Evolutionary conservation across 2,113 vertebrate species (phyloP).

Genomic region (Pseudopipra pipra): DNA sequence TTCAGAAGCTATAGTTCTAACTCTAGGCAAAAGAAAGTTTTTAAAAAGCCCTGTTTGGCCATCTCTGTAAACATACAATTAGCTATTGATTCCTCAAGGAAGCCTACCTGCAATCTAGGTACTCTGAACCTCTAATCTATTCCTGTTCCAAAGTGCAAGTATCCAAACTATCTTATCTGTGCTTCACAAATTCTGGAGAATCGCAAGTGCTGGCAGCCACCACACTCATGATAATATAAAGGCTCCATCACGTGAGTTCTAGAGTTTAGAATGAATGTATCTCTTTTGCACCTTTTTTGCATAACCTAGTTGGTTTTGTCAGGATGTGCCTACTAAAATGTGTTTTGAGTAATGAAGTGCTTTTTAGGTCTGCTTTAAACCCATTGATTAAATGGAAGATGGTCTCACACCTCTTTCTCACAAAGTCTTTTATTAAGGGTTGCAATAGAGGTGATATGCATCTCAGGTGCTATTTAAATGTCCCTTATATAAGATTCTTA

Average conservation of each 20-base stretch:
- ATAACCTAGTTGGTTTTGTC: neutral
- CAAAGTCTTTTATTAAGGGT: neutral
- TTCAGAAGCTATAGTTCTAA: neutral
- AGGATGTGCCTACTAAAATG: neutral
- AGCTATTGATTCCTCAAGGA: neutral
- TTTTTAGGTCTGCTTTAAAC: neutral
- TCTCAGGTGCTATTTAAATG: neutral
- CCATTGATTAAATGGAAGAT: neutral
- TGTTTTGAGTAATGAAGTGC: neutral
- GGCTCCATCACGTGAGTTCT: neutral
- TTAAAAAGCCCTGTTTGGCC: neutral
- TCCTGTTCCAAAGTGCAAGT: neutral
- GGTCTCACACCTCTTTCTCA: neutral
- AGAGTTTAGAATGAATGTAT: neutral
- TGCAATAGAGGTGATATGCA: neutral
- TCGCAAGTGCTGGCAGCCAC: neutral
- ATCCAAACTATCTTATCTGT: neutral
- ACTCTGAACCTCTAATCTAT: neutral
- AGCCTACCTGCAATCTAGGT: neutral
- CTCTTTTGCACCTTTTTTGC: neutral
- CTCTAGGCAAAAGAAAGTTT: neutral
- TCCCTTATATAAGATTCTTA: neutral
- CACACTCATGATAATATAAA: neutral
- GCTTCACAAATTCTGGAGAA: neutral
- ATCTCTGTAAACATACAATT: neutral